phyloP scores from a whole-genome alignment of 1,140 invertebrate genomes.

The Hyphantria cunea region DNA sequence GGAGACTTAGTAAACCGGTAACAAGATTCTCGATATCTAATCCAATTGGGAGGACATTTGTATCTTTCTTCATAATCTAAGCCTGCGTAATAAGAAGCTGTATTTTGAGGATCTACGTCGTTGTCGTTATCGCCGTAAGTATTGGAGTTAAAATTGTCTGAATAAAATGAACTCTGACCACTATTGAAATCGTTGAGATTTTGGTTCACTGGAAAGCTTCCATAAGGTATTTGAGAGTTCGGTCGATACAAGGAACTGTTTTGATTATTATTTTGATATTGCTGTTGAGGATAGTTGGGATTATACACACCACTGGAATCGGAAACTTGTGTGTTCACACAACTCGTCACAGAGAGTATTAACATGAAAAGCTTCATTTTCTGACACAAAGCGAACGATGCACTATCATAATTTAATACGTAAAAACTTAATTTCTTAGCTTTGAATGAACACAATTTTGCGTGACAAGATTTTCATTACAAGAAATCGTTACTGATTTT shows the following conservation, averaged over 20 bases:
- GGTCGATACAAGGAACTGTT: constrained; percentile 58
- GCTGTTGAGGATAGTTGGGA: constrained; percentile 58
- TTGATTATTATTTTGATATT: constrained; percentile 50
- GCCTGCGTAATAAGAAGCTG: constrained; percentile 63
- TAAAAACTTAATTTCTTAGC: no score
- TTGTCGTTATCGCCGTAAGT: constrained; percentile 61
- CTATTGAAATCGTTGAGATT: constrained; percentile 55
- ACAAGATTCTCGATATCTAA: constrained; percentile 88
- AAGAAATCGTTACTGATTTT: constrained; percentile 32
- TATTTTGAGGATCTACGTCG: constrained; percentile 67
- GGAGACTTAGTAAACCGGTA: constrained; percentile 95
- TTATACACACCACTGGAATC: constrained; percentile 56
- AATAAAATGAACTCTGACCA: constrained; percentile 72
- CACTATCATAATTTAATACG: constrained; percentile 8
- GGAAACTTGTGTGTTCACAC: constrained; percentile 52
- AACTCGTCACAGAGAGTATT: constrained; percentile 46
- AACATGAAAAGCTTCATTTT: constrained; percentile 57
- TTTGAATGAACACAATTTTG: no score
- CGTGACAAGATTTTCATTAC: neutral
- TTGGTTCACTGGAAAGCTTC: constrained; percentile 63
- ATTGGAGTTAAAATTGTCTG: constrained; percentile 56
- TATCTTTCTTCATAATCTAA: constrained; percentile 77
- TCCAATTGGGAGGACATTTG: constrained; percentile 92
- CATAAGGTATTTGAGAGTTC: constrained; percentile 65
- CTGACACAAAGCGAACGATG: constrained; percentile 34